Base-by-base conservation (phyloP, 1,140 invertebrate species). In the Antheraea mylitta region DNA sequence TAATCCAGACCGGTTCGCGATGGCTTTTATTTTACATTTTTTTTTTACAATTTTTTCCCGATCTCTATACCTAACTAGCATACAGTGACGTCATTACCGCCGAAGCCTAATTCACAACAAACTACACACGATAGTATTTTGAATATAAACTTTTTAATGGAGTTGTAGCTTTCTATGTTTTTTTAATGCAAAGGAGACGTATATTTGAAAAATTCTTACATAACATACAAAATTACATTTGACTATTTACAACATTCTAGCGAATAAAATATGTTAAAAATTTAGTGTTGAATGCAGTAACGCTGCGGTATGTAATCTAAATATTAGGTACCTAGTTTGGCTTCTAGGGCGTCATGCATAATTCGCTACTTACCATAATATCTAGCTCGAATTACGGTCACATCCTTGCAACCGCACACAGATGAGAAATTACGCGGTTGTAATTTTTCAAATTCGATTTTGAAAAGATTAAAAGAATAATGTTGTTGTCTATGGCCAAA, bases 1-100 rank as follows among this genome's bases (percentile, higher is more conserved):
- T 85, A 88, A 79, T 86, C 79, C 81, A 84, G 86, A 88, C 84
- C 84, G 83, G 83, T 85, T 30, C 87, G 86, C 83, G 82, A 86
- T 85, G 86, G 86, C 84, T 82, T 87, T 80, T 91, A 89, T 89
- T 85, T 89, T 91, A 91, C 89, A 91, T 91, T 91, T 91, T 91
- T 91, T 91, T 86, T 91, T 86, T 91, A 91, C 89, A 91, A 85
- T 90, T 84, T 89, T 88, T 82, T 75, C 85, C 79, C 83, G 80
- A 89, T 86, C 77, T 78, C 82, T 89, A 91, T 82, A 79, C 78
- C 79, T 86, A 87, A 81, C 84, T 91, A 88, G 83, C 87, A 83
- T 86, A 90, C 86, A 83, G 83, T 88, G 86, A 89, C 78, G 45
- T n/a, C 45, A 53, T 53, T 53, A 53, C 5, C 45, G 76, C 79